A percentile compares a stretch with the other conserved stretches of the same genome.
These are phyloP conservation scores for Carassius carassius DNA, from an alignment of 2,113 vertebrate species.

Conservation along the genomic window DNA sequence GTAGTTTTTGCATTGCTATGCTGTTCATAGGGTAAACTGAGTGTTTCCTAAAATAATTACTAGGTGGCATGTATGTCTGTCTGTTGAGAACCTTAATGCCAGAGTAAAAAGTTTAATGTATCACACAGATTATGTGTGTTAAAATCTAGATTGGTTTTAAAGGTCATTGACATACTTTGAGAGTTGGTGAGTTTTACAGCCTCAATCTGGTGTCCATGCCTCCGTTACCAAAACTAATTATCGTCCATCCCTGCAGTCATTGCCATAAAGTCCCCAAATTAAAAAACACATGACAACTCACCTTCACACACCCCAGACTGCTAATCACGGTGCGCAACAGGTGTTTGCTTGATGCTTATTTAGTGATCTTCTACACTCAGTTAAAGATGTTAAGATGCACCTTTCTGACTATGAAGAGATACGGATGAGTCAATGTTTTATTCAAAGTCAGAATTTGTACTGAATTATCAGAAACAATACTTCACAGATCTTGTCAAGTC, in stretches of 20 bases:
- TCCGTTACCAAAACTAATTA: constrained; percentile 70
- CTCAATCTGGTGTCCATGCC: constrained; percentile 73
- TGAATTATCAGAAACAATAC: background rate
- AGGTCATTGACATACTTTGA: constrained; percentile 24
- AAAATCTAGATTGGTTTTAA: background rate
- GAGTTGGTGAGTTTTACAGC: constrained; percentile 45
- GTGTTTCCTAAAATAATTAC: too few species aligned
- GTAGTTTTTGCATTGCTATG: too few species aligned
- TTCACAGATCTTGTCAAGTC: constrained; percentile 14
- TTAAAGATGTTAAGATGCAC: background rate
- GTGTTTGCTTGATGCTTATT: background rate
- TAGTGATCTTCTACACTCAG: background rate
- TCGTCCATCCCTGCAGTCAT: constrained; percentile 50
- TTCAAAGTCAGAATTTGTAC: background rate
- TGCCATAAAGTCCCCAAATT: constrained; percentile 68
- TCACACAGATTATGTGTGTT: background rate
- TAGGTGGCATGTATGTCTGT: too few species aligned
- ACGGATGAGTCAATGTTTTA: background rate
- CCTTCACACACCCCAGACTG: constrained; percentile 46
- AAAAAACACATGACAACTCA: constrained; percentile 56
- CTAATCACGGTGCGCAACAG: constrained; percentile 18
- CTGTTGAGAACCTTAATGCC: background rate
- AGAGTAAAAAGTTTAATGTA: background rate
- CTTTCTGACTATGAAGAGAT: background rate
- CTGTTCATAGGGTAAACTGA: too few species aligned